These are phyloP conservation scores for Rhagium mordax DNA, from an alignment of 2,888 invertebrate species.

Conservation along the genomic window DNA sequence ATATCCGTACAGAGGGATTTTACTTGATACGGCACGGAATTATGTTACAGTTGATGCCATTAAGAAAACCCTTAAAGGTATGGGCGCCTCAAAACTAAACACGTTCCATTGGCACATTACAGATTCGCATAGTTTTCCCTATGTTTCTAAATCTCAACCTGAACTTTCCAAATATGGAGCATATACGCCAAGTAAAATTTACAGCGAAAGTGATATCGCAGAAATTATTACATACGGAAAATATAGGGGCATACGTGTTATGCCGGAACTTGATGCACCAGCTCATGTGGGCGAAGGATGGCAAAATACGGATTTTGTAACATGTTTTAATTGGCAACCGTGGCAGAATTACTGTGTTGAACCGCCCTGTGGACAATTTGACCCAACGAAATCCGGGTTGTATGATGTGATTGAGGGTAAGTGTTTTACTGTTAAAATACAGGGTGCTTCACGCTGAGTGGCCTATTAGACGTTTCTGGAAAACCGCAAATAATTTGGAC, in stretches of 20 bases:
- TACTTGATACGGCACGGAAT: slow-evolving; percentile 91
- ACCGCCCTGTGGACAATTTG: slow-evolving; percentile 89
- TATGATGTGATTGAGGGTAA: slow-evolving; percentile 77
- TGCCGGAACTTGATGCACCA: slow-evolving; percentile 95
- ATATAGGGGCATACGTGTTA: slow-evolving; percentile 83
- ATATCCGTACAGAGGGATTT: slow-evolving; percentile 84
- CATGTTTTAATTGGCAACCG: slow-evolving; percentile 83
- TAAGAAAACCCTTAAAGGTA: slow-evolving; percentile 86
- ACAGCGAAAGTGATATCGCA: slow-evolving; percentile 68
- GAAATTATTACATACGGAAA: slow-evolving; percentile 54
- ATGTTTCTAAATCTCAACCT: slow-evolving; percentile 82
- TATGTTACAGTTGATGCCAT: slow-evolving; percentile 83
- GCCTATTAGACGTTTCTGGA: no score
- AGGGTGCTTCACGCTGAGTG: no score
- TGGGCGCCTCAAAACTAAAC: slow-evolving; percentile 93
- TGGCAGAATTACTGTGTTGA: slow-evolving; percentile 83
- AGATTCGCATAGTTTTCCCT: slow-evolving; percentile 95
- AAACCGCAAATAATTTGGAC: no score
- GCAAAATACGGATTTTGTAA: slow-evolving; percentile 80
- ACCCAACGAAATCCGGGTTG: slow-evolving; percentile 80
- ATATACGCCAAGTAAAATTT: slow-evolving; percentile 81
- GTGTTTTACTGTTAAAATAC: slow-evolving; percentile 31
- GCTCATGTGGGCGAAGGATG: slow-evolving; percentile 92
- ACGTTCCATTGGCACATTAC: slow-evolving; percentile 97
- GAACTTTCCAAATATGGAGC: slow-evolving; percentile 84